Base-by-base conservation (phyloP, 2,113 vertebrate species). In the Caretta caretta region DNA sequence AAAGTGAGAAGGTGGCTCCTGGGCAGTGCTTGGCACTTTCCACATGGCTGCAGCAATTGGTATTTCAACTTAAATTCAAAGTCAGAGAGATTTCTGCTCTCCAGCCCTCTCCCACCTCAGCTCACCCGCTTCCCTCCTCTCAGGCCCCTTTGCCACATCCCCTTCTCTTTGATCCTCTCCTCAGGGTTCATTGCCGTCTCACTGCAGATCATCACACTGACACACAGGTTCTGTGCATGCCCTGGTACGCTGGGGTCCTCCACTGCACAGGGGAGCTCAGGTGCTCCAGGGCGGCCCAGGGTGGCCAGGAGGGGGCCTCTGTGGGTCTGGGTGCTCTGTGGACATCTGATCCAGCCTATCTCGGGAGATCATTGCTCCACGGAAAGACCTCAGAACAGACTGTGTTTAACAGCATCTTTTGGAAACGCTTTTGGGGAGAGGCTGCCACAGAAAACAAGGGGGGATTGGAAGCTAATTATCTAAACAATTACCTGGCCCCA, bases 1-100 rank as follows among this genome's bases (percentile, higher is more conserved):
- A 59, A 83, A 75, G 92, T 79, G 90, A 92, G 80, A 86, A 81
- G 42, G 90, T 76, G 49, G 86, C 84, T 92, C 93, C 88, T 42
- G 54, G 90, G 93, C 83, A 69, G 86, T 62, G 38, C 78, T 84
- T 83, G 91, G 86, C 84, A 88, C 79, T 83, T 95, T 56, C 65
- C 72, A 17, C 80, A 93, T 83, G 84, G 88, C 27, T 16, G 46
- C 76, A 49, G 25, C 75, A 16, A 78, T 48, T 48, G 75, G 38
- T 27, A 46, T 78, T 78, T 78, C 24, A 25, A 76, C 38, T 76
- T 46, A 12, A 24, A 46, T 76, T 76, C 24, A 48, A 42, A 25
- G 38, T 48, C 38, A 35, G 80, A 85, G 51, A 56, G 7, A 42
- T 54, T n/a, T 42, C 35, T 10, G 20, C 54, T 76, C 25, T 53